Evolutionary conservation across 2,113 vertebrate species (phyloP), one percentile per base, ranked within the genome.

Genomic region (Lanius collurio): DNA sequence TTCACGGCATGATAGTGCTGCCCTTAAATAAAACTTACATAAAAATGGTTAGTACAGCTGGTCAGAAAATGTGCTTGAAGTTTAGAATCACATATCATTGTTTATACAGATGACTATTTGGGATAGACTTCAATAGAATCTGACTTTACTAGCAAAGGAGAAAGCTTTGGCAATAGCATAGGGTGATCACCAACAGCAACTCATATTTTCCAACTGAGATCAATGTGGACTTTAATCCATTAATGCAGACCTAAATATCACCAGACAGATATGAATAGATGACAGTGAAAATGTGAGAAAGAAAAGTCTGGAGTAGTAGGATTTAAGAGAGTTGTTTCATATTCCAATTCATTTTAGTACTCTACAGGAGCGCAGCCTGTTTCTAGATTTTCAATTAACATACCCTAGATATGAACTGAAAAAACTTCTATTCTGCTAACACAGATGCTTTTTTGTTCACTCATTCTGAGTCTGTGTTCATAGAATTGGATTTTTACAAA

Each of bases 21-120:
- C 87, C 93, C 92, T 97, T 97, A 97, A 98, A 95, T 92, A 96
- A 97, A 97, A 97, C 93, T 93, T 97, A 89, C 91, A 96, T 96
- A 95, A 97, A 97, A 97, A 95, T 96, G 97, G 98, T 99, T 99
- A 98, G 98, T 98, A 98, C 98, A 99, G 99, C 99, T 99, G 99
- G 97, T 94, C 96, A 92, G 89, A 97, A 98, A 98, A 98, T 98
- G 98, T 97, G 98, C 97, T 98, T 98, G 98, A 98, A 98, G 98
- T 98, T 99, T 98, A 98, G 98, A 99, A 98, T 97, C 97, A 98
- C 98, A 98, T 95, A 98, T 97, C 98, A 97, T 98, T 99, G 98
- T 99, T 99, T 99, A 98, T 94, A 98, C 99, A 99, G 99, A 99
- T 99, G 99, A 98, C 95, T 98, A 94, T 98, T 97, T 97, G 97